phyloP scores from a whole-genome alignment of 1,140 invertebrate species.

The Drosophila teissieri region DNA sequence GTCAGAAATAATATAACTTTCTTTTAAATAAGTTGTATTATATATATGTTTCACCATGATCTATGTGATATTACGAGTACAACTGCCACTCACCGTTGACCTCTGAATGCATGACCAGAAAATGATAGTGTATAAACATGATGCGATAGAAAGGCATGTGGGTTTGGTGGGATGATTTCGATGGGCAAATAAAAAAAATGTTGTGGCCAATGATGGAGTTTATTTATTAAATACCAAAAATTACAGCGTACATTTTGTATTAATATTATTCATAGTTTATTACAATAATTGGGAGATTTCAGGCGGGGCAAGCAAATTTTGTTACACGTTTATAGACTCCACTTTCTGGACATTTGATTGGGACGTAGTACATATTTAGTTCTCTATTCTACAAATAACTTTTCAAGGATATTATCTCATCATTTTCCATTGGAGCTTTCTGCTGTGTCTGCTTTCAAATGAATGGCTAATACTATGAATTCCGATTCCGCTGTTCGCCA shows the following conservation, averaged over 20 bases:
- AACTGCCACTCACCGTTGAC: not conserved
- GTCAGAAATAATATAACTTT: not conserved
- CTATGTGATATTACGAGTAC: no score
- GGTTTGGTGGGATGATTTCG: constrained; percentile 45
- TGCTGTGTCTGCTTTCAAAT: constrained; percentile 34
- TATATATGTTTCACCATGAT: not conserved
- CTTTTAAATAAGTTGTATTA: not conserved
- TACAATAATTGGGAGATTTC: constrained; percentile 50
- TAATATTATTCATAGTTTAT: constrained; percentile 69
- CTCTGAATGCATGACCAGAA: constrained; percentile 60
- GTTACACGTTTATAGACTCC: constrained; percentile 73
- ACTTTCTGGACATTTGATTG: constrained; percentile 68
- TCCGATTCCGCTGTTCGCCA: constrained; percentile 55
- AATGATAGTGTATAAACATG: constrained; percentile 80
- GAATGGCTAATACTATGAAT: constrained; percentile 73
- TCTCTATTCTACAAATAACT: constrained; percentile 33
- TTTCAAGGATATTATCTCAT: constrained; percentile 15
- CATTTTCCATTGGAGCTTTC: constrained; percentile 11
- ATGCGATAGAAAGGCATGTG: constrained; percentile 30
- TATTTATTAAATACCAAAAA: constrained; percentile 61
- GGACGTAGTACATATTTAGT: constrained; percentile 4
- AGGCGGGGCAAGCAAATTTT: constrained; percentile 52
- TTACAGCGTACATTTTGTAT: constrained; percentile 52
- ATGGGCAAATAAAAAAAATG: constrained; percentile 35
- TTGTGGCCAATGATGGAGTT: constrained; percentile 45